Percentiles rank a stretch among this genome's conserved stretches.
Conservation (phyloP, 2,888 invertebrate species). For the Leptinotarsa rubiginosa region DNA sequence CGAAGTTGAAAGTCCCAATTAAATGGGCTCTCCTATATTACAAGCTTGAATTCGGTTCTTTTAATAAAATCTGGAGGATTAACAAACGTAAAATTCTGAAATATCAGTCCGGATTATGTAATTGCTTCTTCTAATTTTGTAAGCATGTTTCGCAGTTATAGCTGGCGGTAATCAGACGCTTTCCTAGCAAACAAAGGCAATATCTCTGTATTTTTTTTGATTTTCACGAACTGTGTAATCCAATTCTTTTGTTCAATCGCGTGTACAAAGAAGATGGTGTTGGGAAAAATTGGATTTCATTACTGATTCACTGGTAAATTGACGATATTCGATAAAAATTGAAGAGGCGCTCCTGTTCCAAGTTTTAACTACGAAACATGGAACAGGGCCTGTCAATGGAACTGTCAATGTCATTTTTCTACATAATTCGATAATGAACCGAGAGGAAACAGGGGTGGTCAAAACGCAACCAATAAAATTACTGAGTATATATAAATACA, state of each 20-base stretch:
- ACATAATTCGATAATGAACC: too few relatives aligned
- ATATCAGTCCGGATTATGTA: neutral
- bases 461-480: too few relatives aligned
- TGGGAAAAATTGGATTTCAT: neutral
- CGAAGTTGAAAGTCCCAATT: conserved; percentile 21
- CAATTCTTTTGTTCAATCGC: neutral
- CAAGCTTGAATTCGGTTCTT: neutral
- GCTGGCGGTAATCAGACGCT: neutral
- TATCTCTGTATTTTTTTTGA: neutral
- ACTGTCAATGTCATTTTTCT: too few relatives aligned
- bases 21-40: conserved; percentile 2
- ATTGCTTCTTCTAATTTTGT: neutral
- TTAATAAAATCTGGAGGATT: neutral
- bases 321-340: too few relatives aligned
- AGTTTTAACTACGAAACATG: too few relatives aligned
- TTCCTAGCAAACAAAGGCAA: neutral
- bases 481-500: too few relatives aligned
- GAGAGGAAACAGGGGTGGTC: too few relatives aligned
- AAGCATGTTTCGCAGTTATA: neutral
- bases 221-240: neutral
- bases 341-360: too few relatives aligned
- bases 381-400: too few relatives aligned
- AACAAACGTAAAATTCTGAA: neutral
- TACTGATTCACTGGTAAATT: neutral
- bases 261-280: neutral